phyloP scores from a whole-genome alignment of 2,888 invertebrate genomes.

The Xestia c-nigrum region DNA sequence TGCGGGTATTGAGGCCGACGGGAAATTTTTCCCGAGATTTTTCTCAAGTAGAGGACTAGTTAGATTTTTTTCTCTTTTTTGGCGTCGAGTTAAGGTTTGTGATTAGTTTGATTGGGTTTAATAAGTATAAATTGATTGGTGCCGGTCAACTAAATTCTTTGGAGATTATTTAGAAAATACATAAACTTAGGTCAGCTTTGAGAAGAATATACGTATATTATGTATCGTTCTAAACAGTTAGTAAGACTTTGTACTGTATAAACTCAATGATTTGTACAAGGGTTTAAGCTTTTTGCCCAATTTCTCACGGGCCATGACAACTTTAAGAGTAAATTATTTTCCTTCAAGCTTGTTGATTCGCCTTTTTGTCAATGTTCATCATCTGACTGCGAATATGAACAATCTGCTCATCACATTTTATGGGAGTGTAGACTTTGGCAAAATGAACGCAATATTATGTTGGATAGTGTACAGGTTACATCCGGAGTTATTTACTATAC shows the following conservation, averaged over 20 bases:
- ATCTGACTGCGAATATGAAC: no score
- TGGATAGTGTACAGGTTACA: no score
- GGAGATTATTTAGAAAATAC: background rate
- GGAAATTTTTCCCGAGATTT: constrained; percentile 20
- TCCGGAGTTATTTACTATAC: no score
- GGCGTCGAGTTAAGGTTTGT: background rate
- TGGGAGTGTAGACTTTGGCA: no score
- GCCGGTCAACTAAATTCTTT: background rate
- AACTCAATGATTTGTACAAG: background rate
- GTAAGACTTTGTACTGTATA: background rate
- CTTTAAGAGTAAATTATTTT: no score
- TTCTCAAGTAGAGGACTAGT: background rate
- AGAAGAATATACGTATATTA: background rate
- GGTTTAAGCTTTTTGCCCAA: no score
- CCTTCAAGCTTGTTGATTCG: no score
- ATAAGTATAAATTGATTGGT: background rate
- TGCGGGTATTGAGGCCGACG: constrained; percentile 49
- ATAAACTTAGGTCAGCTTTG: background rate
- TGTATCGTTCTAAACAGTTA: background rate
- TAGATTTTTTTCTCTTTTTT: constrained; percentile 13
- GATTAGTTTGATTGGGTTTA: constrained; percentile 2
- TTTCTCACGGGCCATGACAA: no score
- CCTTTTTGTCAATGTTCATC: no score
- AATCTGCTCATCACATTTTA: no score
- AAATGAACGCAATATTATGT: no score